phyloP scores from a whole-genome alignment of 2,888 invertebrate genomes.

The Galerucella nymphaeae region DNA sequence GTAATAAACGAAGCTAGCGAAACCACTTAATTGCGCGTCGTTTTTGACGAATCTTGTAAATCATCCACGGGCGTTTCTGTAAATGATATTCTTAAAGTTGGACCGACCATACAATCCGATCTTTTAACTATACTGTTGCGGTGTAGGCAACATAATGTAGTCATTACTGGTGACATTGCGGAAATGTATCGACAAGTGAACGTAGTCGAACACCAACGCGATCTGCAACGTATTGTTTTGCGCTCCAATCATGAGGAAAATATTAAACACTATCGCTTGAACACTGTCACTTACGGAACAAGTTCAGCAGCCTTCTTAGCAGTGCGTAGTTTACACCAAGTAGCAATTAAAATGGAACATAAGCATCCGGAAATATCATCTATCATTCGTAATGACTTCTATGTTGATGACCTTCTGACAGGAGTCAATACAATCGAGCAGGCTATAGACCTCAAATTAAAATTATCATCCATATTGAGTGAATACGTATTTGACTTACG shows the following conservation, averaged over 20 bases:
- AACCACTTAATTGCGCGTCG: slow-evolving; percentile 54
- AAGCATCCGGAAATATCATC: slow-evolving; percentile 31
- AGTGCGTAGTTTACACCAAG: slow-evolving; percentile 41
- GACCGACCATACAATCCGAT: slow-evolving; percentile 55
- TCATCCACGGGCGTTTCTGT: too few relatives aligned
- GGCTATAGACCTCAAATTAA: too few relatives aligned
- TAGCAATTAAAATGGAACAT: slow-evolving; percentile 44
- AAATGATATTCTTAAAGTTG: slow-evolving; percentile 49
- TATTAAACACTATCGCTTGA: slow-evolving; percentile 45
- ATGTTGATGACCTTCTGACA: slow-evolving; percentile 53
- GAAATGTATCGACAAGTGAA: slow-evolving; percentile 59
- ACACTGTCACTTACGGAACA: slow-evolving; percentile 57
- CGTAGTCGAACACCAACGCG: slow-evolving; percentile 41
- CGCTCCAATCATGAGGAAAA: slow-evolving; percentile 42
- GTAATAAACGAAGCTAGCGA: slow-evolving; percentile 53
- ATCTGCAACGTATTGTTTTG: slow-evolving; percentile 57
- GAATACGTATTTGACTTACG: too few relatives aligned
- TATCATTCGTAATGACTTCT: slow-evolving; percentile 44
- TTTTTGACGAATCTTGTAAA: slow-evolving; percentile 56
- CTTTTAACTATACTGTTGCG: slow-evolving; percentile 51
- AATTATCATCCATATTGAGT: too few relatives aligned
- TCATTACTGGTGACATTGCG: slow-evolving; percentile 56
- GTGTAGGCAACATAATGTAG: slow-evolving; percentile 47
- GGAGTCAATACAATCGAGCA: too few relatives aligned
- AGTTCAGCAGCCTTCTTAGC: slow-evolving; percentile 51